A percentile compares a stretch with the other conserved stretches of the same genome.
Conservation (phyloP, 1,140 invertebrate species). For the Neomicropteryx cornuta region DNA sequence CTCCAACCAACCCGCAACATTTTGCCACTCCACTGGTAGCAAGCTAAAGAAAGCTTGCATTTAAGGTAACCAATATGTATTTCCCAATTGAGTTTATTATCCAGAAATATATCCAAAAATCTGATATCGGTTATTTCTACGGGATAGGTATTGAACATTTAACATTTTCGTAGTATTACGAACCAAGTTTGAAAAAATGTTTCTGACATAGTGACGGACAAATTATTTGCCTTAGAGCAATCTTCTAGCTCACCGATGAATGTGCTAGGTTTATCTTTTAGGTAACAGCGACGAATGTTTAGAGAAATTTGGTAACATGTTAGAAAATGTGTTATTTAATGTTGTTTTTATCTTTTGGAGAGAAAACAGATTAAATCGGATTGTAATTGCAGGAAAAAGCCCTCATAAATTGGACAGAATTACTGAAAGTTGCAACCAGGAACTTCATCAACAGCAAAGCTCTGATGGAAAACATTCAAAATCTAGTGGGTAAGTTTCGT, state of each 20-base stretch:
- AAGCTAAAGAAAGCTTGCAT: too few relatives aligned
- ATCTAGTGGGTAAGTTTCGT: constrained; percentile 12
- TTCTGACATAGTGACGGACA: too few relatives aligned
- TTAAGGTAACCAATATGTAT: neutral
- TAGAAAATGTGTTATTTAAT: neutral
- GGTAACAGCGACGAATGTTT: neutral
- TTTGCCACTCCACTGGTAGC: too few relatives aligned
- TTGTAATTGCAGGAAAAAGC: constrained; percentile 11
- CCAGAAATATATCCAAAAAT: too few relatives aligned
- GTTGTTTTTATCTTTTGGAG: neutral
- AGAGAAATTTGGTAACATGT: neutral
- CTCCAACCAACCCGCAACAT: neutral
- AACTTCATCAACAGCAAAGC: constrained; percentile 14
- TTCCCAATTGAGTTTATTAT: too few relatives aligned
- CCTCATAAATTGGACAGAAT: constrained; percentile 13
- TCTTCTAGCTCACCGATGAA: too few relatives aligned
- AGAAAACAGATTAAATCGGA: neutral
- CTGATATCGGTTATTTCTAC: neutral
- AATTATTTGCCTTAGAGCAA: neutral
- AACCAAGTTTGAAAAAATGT: too few relatives aligned
- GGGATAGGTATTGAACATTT: neutral
- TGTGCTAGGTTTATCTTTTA: neutral
- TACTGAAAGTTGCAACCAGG: constrained; percentile 13
- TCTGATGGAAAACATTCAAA: constrained; percentile 16
- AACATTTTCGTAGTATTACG: too few relatives aligned